These are phyloP conservation scores for Origma solitaria DNA, from an alignment of 2,113 vertebrate species.

Conservation along the genomic window DNA sequence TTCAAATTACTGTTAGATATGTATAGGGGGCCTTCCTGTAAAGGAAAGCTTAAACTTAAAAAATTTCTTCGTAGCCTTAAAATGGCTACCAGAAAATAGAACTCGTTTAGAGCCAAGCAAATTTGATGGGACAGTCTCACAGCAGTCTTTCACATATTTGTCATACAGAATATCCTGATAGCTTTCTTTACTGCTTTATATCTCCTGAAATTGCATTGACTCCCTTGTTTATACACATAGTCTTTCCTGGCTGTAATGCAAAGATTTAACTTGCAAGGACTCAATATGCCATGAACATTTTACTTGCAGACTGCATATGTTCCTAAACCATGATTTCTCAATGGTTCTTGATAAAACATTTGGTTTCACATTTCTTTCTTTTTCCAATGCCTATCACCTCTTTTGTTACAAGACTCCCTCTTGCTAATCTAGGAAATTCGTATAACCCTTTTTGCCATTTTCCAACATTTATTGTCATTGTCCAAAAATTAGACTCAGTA, in stretches of 20 bases:
- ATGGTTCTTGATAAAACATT: background rate
- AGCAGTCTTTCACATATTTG: background rate
- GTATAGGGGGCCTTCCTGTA: background rate
- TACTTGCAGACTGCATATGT: background rate
- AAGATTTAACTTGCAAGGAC: background rate
- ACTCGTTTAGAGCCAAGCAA: background rate
- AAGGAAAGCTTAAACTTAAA: background rate
- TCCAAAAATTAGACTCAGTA: background rate
- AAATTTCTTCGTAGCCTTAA: background rate
- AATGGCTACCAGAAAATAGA: background rate
- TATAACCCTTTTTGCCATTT: background rate
- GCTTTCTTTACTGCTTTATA: background rate
- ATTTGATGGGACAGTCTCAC: background rate
- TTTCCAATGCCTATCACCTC: background rate
- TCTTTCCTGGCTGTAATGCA: background rate
- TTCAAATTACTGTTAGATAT: background rate
- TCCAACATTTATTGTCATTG: background rate
- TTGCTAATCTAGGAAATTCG: background rate
- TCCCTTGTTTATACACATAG: background rate
- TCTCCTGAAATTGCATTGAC: background rate
- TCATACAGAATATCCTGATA: background rate
- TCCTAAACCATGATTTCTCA: background rate
- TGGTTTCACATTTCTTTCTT: background rate
- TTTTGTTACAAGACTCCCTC: background rate
- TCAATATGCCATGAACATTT: background rate